Base-by-base conservation (phyloP, 2,113 vertebrate genomes). In the Nibea albiflora region DNA sequence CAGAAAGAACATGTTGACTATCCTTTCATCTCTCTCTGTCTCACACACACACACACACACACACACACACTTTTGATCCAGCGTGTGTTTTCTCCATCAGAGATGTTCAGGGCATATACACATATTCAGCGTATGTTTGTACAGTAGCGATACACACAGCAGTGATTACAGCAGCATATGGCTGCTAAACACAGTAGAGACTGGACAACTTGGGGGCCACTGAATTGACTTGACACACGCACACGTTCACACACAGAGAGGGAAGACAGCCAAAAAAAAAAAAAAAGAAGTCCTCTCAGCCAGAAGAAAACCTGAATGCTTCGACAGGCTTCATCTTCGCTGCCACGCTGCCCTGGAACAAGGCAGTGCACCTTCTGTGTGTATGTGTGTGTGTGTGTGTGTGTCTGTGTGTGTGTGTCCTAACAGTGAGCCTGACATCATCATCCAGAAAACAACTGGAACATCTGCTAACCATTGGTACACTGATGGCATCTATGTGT, bases 151-250 rank as follows among this genome's bases (percentile, higher is more conserved):
- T 62, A n/a, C 17, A 46, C 35, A 14, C 14, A 42, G 72, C 73
- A 16, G 64, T 88, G 84, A 86, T 90, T 74, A 74, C 81, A 79
- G 79, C 60, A 88, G 73, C 89, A 90, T 78, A 83, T 88, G 88
- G 76, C 47, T 50, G 65, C 58, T 49, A 42, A 64, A 84, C 76
- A 63, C 73, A 53, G 24, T 5, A 20, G 56, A n/a, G n/a, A 79
- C 78, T 26, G 77, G 73, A 82, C 44, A 75, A 76, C 71, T 24
- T 14, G 56, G n/a, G n/a, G 67, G 83, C 79, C 63, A 54, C 6
- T 71, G 46, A 81, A 78, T 24, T 60, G 26, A 81, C 75, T 44
- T 15, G 42, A 78, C 15, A 73, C 61, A n/a, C n/a, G n/a, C n/a
- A n/a, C n/a, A 67, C 61, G 49, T 17, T 46, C 4, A 19, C 54